Conservation (phyloP, 2,113 vertebrate genomes). For the Acanthisitta chloris region DNA sequence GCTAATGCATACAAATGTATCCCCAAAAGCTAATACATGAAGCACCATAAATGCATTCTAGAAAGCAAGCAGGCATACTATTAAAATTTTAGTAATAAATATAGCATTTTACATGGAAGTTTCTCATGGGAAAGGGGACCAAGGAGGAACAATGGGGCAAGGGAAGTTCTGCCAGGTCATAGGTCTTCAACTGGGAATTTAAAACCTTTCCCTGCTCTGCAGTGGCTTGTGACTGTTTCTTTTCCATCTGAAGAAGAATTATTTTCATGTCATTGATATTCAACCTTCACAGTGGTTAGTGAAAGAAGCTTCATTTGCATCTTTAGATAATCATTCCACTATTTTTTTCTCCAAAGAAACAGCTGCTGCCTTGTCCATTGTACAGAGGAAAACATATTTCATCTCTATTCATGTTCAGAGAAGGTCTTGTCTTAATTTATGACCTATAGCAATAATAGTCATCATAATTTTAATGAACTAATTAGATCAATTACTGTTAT, state of each 20-base stretch:
- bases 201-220: neutral
- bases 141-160: neutral
- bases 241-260: neutral
- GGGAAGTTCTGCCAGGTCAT: neutral
- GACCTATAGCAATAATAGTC: constrained; percentile 44
- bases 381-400: constrained; percentile 48
- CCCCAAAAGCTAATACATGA: neutral
- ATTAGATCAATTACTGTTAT: constrained; percentile 66
- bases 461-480: constrained; percentile 49
- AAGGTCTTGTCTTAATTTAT: constrained; percentile 62
- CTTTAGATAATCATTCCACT: constrained; percentile 15
- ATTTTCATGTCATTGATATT: neutral
- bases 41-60: neutral
- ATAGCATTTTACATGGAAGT: neutral
- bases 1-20: neutral
- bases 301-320: constrained; percentile 43
- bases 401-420: constrained; percentile 54
- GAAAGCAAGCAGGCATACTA: neutral
- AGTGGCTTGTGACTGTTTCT: neutral
- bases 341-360: constrained; percentile 47
- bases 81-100: neutral
- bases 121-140: neutral
- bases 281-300: neutral
- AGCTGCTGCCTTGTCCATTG: constrained; percentile 45
- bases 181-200: neutral